Percentiles rank a stretch among this genome's conserved stretches.
These are phyloP conservation scores for Apodemia mormo DNA, from an alignment of 2,888 invertebrate species.

Conservation along the genomic window DNA sequence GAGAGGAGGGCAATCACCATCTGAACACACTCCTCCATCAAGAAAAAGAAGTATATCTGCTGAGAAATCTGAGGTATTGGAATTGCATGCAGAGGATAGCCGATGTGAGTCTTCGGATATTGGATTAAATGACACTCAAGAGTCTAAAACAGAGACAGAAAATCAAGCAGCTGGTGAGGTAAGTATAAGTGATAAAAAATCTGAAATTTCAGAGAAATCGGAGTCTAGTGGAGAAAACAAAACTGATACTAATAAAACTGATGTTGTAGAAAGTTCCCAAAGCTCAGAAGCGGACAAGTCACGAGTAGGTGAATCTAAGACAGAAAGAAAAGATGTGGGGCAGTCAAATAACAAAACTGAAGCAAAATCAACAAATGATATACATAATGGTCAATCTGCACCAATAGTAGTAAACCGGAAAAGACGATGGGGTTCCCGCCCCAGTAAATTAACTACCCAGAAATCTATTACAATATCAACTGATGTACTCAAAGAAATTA, in stretches of 20 bases:
- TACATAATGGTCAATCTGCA: constrained; percentile 58
- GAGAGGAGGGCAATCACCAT: constrained; percentile 11
- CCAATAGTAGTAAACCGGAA: constrained; percentile 64
- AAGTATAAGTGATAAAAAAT: constrained; percentile 67
- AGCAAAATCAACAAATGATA: constrained; percentile 50
- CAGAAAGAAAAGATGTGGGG: constrained; percentile 40
- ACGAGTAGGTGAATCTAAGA: constrained; percentile 29
- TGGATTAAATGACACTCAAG: constrained; percentile 49
- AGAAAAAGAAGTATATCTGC: constrained; percentile 26
- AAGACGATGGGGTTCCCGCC: constrained; percentile 72
- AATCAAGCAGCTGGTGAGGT: constrained; percentile 48
- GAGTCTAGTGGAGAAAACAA: constrained; percentile 51
- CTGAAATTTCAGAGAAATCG: constrained; percentile 51
- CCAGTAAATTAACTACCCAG: constrained; percentile 75
- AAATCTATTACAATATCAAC: constrained; percentile 87
- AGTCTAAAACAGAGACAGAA: constrained; percentile 29
- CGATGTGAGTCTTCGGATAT: constrained; percentile 58
- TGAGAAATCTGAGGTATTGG: constrained; percentile 67
- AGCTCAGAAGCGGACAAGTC: constrained; percentile 40
- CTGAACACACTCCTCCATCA: neutral
- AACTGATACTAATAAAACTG: constrained; percentile 60
- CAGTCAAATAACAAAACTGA: constrained; percentile 37
- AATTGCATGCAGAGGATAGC: constrained; percentile 64
- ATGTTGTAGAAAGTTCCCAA: constrained; percentile 66
- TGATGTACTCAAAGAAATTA: constrained; percentile 86